Percentiles rank a stretch among this genome's conserved stretches.
Evolutionary conservation across 2,113 vertebrate species (phyloP).

Genomic region (Megaceryle maxima): DNA sequence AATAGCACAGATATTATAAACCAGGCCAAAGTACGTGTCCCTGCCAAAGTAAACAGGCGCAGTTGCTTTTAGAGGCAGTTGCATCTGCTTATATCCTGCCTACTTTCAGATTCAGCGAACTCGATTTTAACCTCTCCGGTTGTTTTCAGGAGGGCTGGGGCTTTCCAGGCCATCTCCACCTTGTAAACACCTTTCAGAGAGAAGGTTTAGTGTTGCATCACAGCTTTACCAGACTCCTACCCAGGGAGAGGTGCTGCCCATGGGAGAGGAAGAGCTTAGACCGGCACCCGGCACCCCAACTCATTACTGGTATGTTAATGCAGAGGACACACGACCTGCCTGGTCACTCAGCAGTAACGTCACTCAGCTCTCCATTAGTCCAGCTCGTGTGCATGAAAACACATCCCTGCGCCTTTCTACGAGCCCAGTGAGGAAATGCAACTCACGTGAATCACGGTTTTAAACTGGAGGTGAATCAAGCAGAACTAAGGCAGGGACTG

Average conservation of each 20-base stretch:
- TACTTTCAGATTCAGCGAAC: slow-evolving; percentile 1
- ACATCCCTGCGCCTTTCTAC: background rate
- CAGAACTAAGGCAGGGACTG: background rate
- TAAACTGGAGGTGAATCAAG: slow-evolving; percentile 14
- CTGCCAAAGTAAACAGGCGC: background rate
- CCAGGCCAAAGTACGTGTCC: background rate
- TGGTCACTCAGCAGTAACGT: background rate
- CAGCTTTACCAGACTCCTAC: background rate
- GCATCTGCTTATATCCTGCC: background rate
- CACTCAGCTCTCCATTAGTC: background rate
- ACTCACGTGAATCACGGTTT: background rate
- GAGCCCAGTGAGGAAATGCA: background rate
- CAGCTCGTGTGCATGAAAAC: background rate
- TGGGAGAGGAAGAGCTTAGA: background rate
- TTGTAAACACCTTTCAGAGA: background rate
- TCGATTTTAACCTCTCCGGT: background rate
- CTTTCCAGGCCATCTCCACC: background rate
- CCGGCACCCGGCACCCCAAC: background rate
- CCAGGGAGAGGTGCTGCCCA: background rate
- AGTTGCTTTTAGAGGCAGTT: background rate
- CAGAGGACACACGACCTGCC: background rate
- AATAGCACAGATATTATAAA: slow-evolving; percentile 11
- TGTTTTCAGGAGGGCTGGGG: background rate
- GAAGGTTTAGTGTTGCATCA: background rate
- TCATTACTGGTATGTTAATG: background rate